Conservation (phyloP, 2,113 vertebrate species). For the Oriolus oriolus region DNA sequence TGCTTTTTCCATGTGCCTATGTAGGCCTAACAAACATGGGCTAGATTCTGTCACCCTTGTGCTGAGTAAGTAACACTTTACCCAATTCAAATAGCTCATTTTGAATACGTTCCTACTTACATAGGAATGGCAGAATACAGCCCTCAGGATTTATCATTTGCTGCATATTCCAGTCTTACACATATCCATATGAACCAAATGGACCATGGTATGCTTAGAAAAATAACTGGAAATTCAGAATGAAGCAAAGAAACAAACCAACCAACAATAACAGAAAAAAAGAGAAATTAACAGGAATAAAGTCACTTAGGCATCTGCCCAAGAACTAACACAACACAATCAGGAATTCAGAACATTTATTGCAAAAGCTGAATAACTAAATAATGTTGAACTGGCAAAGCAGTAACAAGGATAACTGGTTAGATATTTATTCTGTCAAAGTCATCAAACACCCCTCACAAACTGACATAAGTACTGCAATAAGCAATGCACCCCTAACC, state of each 20-base stretch:
- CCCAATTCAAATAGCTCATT: background rate
- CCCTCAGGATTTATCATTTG: background rate
- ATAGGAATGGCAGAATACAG: background rate
- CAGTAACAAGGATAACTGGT: slow-evolving; percentile 98
- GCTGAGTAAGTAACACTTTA: background rate
- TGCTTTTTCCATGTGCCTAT: background rate
- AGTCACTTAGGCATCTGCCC: slow-evolving; percentile 37
- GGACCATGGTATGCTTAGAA: background rate
- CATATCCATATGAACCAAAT: background rate
- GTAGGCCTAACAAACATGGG: background rate
- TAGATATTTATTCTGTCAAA: slow-evolving; percentile 95
- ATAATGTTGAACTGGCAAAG: slow-evolving; percentile 85
- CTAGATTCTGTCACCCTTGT: background rate
- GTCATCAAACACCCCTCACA: slow-evolving; percentile 92
- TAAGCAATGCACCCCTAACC: slow-evolving; percentile 94
- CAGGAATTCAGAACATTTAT: slow-evolving; percentile 98
- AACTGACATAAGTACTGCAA: slow-evolving; percentile 93
- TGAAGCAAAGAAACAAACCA: background rate
- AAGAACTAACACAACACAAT: slow-evolving; percentile 78
- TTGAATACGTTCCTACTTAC: background rate
- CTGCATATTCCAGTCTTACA: background rate
- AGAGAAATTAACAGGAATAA: background rate
- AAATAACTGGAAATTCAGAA: slow-evolving; percentile 23
- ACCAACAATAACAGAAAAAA: background rate
- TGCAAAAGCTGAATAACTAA: slow-evolving; percentile 98